Conservation (phyloP, 1,140 invertebrate species). For the Agraylea sexmaculata region DNA sequence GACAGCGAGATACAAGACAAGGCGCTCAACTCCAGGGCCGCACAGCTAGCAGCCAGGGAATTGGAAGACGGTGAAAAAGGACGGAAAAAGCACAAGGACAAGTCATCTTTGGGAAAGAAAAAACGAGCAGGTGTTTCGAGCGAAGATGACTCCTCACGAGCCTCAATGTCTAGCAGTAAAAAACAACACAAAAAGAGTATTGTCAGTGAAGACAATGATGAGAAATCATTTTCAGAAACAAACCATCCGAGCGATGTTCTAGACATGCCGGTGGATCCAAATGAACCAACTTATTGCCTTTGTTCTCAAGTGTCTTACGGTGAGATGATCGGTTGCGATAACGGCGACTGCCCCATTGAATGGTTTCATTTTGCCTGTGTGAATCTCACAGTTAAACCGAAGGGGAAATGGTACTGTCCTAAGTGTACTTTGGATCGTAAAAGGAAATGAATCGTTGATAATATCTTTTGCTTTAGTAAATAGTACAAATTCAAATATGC, state of each 20-base stretch:
- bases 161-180: constrained; percentile 53
- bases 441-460: constrained; percentile 65
- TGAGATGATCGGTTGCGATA: constrained; percentile 99
- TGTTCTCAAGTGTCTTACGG: constrained; percentile 99
- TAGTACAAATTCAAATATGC: too few species aligned
- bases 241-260: constrained; percentile 80
- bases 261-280: constrained; percentile 99
- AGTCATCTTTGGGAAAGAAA: constrained; percentile 42
- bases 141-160: constrained; percentile 45
- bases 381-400: constrained; percentile 89
- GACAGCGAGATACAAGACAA: constrained; percentile 96
- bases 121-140: constrained; percentile 54
- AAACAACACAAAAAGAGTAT: constrained; percentile 50
- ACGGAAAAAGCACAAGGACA: constrained; percentile 34
- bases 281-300: constrained; percentile 97
- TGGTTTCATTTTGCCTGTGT: constrained; percentile 99
- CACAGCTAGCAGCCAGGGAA: too few species aligned
- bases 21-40: constrained; percentile 55
- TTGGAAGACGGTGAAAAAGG: constrained; percentile 26
- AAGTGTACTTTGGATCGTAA: constrained; percentile 80
- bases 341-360: constrained; percentile 85
- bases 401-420: constrained; percentile 98
- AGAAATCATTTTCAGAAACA: constrained; percentile 44
- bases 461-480: too few species aligned
- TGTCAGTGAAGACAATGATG: constrained; percentile 37